Evolutionary conservation across 1,140 invertebrate species (phyloP).

Genomic region (Sesamia nonagrioides): DNA sequence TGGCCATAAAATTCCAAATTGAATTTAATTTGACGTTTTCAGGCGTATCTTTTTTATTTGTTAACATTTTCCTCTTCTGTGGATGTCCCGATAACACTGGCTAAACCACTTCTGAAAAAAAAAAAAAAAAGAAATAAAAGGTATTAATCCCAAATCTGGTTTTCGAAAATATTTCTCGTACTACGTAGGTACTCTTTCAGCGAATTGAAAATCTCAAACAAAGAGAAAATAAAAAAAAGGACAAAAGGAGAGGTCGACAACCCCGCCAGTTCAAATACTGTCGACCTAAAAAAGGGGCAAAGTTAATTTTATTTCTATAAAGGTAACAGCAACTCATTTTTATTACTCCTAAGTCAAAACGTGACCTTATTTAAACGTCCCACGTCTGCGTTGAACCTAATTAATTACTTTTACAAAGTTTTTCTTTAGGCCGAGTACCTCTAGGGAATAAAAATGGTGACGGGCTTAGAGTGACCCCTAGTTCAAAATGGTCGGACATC

Average conservation of each 20-base stretch:
- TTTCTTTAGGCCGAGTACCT: constrained; percentile 17
- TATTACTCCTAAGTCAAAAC: constrained; percentile 16
- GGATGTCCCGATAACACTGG: too few relatives aligned
- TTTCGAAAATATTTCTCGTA: too few relatives aligned
- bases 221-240: background rate
- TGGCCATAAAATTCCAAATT: too few relatives aligned
- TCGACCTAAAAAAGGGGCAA: background rate
- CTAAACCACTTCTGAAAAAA: too few relatives aligned
- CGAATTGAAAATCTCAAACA: too few relatives aligned
- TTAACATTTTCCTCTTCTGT: too few relatives aligned
- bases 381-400: constrained; percentile 25
- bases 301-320: background rate
- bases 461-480: background rate
- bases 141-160: too few relatives aligned
- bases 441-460: background rate
- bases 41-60: too few relatives aligned
- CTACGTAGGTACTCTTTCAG: background rate
- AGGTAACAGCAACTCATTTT: constrained; percentile 20
- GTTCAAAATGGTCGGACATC: background rate
- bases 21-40: too few relatives aligned
- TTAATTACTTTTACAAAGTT: constrained; percentile 35
- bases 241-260: background rate
- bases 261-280: background rate
- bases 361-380: constrained; percentile 16
- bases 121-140: too few relatives aligned